phyloP scores from a whole-genome alignment of 2,113 vertebrate genomes.

The Nibea albiflora region DNA sequence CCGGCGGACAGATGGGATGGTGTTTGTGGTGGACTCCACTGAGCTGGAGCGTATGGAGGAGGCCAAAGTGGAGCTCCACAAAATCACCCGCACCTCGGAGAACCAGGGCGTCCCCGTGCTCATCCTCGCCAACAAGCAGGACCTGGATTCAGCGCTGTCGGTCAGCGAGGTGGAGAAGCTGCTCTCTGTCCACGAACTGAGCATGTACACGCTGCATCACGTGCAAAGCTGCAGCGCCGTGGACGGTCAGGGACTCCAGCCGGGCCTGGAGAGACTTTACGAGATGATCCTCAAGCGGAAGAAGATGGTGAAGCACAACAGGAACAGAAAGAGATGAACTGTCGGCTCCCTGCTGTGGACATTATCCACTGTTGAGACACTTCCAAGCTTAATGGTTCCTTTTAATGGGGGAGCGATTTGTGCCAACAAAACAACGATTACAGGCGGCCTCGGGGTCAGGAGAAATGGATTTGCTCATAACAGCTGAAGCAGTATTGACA shows the following conservation, averaged over 20 bases:
- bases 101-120: slow-evolving; percentile 92
- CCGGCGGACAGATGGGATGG: slow-evolving; percentile 89
- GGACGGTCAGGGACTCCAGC: slow-evolving; percentile 89
- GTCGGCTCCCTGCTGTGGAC: background rate
- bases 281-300: slow-evolving; percentile 93
- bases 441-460: slow-evolving; percentile 61
- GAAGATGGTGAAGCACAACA: slow-evolving; percentile 86
- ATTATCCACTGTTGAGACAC: slow-evolving; percentile 51
- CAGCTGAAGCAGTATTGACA: slow-evolving; percentile 70
- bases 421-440: slow-evolving; percentile 65
- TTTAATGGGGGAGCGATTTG: slow-evolving; percentile 65
- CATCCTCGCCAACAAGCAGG: slow-evolving; percentile 93
- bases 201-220: slow-evolving; percentile 85
- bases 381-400: slow-evolving; percentile 50
- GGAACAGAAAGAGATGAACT: slow-evolving; percentile 87
- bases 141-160: slow-evolving; percentile 84
- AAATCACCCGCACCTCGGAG: slow-evolving; percentile 89
- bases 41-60: slow-evolving; percentile 92
- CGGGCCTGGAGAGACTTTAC: slow-evolving; percentile 89
- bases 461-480: slow-evolving; percentile 75
- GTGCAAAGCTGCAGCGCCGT: slow-evolving; percentile 91
- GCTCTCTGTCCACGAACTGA: slow-evolving; percentile 87
- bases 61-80: slow-evolving; percentile 91
- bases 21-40: slow-evolving; percentile 91
- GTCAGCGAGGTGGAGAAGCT: slow-evolving; percentile 89